These are phyloP conservation scores for Quiscalus mexicanus DNA, from an alignment of 2,113 vertebrate species.

Conservation along the genomic window DNA sequence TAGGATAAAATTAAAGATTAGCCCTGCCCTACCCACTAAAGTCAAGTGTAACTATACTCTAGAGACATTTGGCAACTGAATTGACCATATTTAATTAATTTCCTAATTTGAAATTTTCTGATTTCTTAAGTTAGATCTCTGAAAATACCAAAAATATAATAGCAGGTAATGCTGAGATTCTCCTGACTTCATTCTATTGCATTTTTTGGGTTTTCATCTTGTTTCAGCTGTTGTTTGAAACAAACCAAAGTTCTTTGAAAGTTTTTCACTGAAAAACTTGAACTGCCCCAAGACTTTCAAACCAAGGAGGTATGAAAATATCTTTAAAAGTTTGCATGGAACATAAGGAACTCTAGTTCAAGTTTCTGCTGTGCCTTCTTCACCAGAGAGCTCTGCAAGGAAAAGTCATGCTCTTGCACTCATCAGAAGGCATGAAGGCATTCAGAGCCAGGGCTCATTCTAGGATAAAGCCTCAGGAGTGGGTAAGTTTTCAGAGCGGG, in stretches of 20 bases:
- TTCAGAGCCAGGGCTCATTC: neutral
- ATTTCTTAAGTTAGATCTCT: neutral
- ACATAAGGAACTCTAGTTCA: neutral
- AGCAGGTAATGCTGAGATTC: neutral
- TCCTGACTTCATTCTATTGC: neutral
- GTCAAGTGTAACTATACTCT: neutral
- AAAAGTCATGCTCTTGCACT: neutral
- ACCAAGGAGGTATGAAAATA: neutral
- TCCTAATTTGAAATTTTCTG: neutral
- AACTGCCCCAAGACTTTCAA: neutral
- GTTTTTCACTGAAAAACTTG: neutral
- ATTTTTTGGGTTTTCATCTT: neutral
- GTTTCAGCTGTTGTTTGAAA: neutral
- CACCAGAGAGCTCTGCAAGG: neutral
- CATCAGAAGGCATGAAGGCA: rapidly evolving
- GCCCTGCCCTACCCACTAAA: neutral
- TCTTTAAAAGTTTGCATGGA: neutral
- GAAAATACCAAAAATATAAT: neutral
- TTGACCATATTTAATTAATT: neutral
- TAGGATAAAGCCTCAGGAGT: neutral
- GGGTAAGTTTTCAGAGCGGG: neutral
- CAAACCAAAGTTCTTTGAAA: neutral
- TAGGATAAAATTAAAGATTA: neutral
- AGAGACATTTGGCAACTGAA: neutral
- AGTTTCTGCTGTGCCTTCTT: neutral